Percentiles rank a stretch among this genome's conserved stretches.
phyloP scores from a whole-genome alignment of 2,113 vertebrate species.

The Pteronura brasiliensis region DNA sequence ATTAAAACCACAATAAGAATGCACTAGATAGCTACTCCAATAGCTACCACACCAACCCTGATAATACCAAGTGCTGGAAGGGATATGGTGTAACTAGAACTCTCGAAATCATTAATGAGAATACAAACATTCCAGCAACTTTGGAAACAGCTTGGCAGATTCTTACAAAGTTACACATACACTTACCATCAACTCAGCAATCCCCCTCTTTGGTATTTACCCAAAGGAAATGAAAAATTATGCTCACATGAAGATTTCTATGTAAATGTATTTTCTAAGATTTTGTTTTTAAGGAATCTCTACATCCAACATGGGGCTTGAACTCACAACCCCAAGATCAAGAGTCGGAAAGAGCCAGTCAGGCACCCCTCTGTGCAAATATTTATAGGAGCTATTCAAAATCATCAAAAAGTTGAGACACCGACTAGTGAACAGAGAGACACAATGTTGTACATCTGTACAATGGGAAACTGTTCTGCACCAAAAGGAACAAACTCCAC shows the following conservation, averaged over 20 bases:
- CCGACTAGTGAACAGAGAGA: not conserved
- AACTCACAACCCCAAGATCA: not conserved
- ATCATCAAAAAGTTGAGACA: not conserved
- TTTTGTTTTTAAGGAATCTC: not conserved
- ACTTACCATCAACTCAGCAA: not conserved
- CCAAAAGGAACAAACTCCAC: not conserved
- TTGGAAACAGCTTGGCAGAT: not conserved
- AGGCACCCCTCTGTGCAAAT: not conserved
- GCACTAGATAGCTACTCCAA: not conserved
- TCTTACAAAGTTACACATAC: not conserved
- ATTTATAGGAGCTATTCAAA: not conserved
- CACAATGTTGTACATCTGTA: too few species aligned
- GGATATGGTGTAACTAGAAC: not conserved
- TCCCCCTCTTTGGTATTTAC: not conserved
- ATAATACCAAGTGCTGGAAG: not conserved
- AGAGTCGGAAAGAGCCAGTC: not conserved
- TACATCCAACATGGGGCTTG: not conserved
- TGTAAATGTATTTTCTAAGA: not conserved
- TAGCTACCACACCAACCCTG: not conserved
- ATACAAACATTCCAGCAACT: not conserved
- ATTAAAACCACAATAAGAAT: not conserved
- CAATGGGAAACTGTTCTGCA: not conserved
- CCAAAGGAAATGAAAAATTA: not conserved
- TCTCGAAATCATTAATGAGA: not conserved
- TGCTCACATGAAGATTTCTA: not conserved